Percentiles rank a stretch among this genome's conserved stretches.
Evolutionary conservation across 2,113 vertebrate genomes (phyloP).

Genomic region (Uria aalge): DNA sequence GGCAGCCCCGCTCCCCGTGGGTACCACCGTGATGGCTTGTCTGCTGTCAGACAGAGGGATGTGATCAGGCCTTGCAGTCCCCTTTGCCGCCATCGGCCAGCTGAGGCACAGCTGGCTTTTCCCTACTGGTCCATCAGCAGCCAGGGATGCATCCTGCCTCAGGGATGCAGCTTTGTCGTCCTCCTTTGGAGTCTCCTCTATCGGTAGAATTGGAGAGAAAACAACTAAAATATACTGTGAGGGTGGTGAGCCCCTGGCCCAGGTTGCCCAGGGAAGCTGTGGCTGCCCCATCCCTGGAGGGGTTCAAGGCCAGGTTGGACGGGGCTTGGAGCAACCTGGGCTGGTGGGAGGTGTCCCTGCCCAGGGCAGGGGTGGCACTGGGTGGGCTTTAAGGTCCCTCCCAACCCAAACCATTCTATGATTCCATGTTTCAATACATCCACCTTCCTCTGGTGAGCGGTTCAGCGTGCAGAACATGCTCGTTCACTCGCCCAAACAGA

Average conservation of each 20-base stretch:
- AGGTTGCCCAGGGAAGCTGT: too few relatives aligned
- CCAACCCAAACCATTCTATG: too few relatives aligned
- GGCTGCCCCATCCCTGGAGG: too few relatives aligned
- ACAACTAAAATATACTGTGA: background rate
- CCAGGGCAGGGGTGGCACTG: too few relatives aligned
- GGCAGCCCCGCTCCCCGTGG: background rate
- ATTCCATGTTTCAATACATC: background rate
- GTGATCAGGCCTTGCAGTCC: background rate
- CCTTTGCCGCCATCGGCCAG: background rate
- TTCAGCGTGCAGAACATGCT: background rate
- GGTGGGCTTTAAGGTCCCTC: too few relatives aligned
- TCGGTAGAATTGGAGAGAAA: background rate
- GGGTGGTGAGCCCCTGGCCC: too few relatives aligned
- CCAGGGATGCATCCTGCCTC: background rate
- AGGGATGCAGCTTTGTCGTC: background rate
- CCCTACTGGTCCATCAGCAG: fast-evolving
- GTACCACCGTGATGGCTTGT: fast-evolving
- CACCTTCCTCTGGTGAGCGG: background rate
- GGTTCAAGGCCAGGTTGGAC: too few relatives aligned
- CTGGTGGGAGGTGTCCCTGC: too few relatives aligned
- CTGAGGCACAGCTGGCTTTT: background rate
- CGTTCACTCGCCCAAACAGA: background rate
- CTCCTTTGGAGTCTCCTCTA: background rate
- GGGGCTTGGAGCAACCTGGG: too few relatives aligned
- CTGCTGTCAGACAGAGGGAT: background rate